These are phyloP conservation scores for Eolophus roseicapilla DNA, from an alignment of 2,113 vertebrate genomes.

Conservation along the genomic window DNA sequence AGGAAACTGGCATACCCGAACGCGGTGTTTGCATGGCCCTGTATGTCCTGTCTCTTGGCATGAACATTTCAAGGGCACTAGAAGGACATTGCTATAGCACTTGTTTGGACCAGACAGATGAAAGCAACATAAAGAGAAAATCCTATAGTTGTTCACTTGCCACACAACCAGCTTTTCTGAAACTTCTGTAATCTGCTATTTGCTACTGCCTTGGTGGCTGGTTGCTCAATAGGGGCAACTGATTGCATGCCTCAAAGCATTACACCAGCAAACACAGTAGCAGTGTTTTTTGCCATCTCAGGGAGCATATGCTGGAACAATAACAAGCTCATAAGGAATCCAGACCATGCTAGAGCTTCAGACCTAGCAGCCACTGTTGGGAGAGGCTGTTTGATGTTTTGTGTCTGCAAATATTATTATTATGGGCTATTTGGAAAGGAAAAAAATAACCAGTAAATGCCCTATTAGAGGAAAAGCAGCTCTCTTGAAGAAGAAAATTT, in stretches of 20 bases:
- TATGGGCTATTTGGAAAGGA: slow-evolving; percentile 46
- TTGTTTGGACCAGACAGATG: not conserved
- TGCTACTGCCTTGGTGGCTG: not conserved
- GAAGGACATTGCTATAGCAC: not conserved
- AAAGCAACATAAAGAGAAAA: not conserved
- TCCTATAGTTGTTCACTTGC: not conserved
- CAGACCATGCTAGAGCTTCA: slow-evolving; percentile 19
- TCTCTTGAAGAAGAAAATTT: slow-evolving; percentile 50
- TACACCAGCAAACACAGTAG: not conserved
- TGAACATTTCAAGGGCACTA: not conserved
- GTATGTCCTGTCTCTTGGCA: not conserved
- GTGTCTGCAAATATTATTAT: slow-evolving; percentile 57
- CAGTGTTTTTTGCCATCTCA: not conserved
- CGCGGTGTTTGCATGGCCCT: not conserved
- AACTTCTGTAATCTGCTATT: not conserved
- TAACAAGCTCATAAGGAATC: not conserved
- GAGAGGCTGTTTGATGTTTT: slow-evolving; percentile 62
- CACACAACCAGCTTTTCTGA: not conserved
- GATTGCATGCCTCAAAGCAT: not conserved
- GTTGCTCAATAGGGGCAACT: not conserved
- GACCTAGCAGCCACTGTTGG: slow-evolving; percentile 6
- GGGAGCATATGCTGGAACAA: not conserved
- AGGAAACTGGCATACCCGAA: not conserved
- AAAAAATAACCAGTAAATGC: slow-evolving; percentile 44
- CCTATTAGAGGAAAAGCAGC: slow-evolving; percentile 33